Evolutionary conservation across 2,113 vertebrate species (phyloP), one percentile per base, ranked within the genome.

Genomic region (Gracilinanus agilis): DNA sequence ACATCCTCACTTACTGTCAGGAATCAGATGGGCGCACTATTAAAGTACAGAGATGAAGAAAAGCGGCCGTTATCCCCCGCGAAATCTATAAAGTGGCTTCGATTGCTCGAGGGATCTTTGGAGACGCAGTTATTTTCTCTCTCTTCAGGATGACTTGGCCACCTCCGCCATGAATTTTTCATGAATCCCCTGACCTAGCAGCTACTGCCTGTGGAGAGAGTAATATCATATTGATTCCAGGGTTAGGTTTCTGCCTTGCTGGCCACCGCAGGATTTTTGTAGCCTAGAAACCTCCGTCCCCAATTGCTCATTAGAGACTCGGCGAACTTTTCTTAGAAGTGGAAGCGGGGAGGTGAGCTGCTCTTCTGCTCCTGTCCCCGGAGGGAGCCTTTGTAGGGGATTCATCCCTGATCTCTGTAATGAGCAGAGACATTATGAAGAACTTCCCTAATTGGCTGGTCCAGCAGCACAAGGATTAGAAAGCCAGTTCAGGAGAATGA

Each of bases 141-240:
- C 94, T 98, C 98, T 98, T 99, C 98, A 99, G 98, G 99, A 99
- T 98, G 98, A 98, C 98, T 98, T 98, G 98, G 98, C 99, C 98
- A 99, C 98, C 98, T 99, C 98, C 93, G 96, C 97, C 98, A 99
- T 99, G 98, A 99, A 99, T 99, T 98, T 99, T 99, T 99, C 98
- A 99, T 99, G 98, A 99, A 98, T 98, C 98, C 98, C 98, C 98
- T 99, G 98, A 98, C 98, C 98, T 98, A 98, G 99, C 98, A 99
- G 98, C 98, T 98, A 98, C 98, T 98, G 98, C 98, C 98, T 98
- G 98, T 98, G 98, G 98, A 99, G 98, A 99, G 97, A 99, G 98
- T 99, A 98, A 99, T 99, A 98, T 91, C 94, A 98, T 98, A 99
- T 99, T 99, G 99, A 99, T 99, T 98, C 98, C 92, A 44, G 98